These are phyloP conservation scores for Temnothorax longispinosus DNA, from an alignment of 1,140 invertebrate species.

Conservation along the genomic window DNA sequence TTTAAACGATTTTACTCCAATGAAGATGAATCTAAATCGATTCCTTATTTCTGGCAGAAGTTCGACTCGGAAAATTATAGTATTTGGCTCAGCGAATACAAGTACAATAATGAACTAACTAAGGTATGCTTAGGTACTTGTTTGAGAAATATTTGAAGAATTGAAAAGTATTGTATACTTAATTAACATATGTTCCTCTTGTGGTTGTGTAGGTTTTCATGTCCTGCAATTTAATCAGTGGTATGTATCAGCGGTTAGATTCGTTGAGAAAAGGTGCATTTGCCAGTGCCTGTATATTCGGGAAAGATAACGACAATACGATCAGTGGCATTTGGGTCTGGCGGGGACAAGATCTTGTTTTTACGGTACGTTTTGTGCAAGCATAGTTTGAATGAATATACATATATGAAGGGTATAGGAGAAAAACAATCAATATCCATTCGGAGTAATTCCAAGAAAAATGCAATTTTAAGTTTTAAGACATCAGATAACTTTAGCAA, in stretches of 20 bases:
- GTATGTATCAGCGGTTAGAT: slow-evolving; percentile 99
- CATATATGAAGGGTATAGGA: not conserved
- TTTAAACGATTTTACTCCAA: slow-evolving; percentile 99
- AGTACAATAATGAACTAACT: slow-evolving; percentile 96
- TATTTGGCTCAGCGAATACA: slow-evolving; percentile 99
- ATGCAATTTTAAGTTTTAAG: too few species aligned
- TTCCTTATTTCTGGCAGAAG: slow-evolving; percentile 99
- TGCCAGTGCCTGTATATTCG: slow-evolving; percentile 97
- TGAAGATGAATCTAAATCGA: slow-evolving; percentile 96
- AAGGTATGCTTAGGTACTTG: slow-evolving; percentile 87
- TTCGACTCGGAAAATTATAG: slow-evolving; percentile 99
- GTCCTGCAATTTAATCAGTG: slow-evolving; percentile 85
- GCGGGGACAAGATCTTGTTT: slow-evolving; percentile 97
- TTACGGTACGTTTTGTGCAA: slow-evolving; percentile 88
- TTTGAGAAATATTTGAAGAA: not conserved
- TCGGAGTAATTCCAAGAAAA: too few species aligned
- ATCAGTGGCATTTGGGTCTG: slow-evolving; percentile 99
- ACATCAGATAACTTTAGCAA: too few species aligned
- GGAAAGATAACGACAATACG: slow-evolving; percentile 95
- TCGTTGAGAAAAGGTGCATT: slow-evolving; percentile 99
- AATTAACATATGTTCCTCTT: slow-evolving; percentile 36
- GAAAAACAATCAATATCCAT: too few species aligned
- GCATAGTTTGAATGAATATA: not conserved
- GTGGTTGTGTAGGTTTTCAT: slow-evolving; percentile 83
- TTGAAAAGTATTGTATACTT: not conserved